phyloP scores from a whole-genome alignment of 2,113 vertebrate genomes.

The Melanostigma gelatinosum region DNA sequence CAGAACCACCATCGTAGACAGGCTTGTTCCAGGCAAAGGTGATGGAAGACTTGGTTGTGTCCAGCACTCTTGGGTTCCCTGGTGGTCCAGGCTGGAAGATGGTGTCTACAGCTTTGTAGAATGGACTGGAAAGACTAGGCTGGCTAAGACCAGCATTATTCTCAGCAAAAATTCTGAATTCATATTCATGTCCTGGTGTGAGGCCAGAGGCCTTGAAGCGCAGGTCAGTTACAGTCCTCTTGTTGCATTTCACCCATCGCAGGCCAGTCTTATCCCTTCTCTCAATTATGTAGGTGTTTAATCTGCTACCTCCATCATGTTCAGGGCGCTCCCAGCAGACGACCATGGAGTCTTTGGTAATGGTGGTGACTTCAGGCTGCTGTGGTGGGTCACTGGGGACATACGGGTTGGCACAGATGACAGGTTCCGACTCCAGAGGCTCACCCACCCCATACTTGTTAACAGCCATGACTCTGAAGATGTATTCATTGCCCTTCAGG shows the following conservation, averaged over 20 bases:
- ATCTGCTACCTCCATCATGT: slow-evolving; percentile 94
- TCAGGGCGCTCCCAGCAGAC: slow-evolving; percentile 98
- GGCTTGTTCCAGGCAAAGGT: slow-evolving; percentile 98
- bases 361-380: slow-evolving; percentile 93
- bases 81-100: slow-evolving; percentile 97
- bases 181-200: slow-evolving; percentile 95
- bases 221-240: slow-evolving; percentile 91
- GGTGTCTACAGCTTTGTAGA: slow-evolving; percentile 95
- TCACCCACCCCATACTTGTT: slow-evolving; percentile 98
- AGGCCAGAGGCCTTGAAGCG: slow-evolving; percentile 95
- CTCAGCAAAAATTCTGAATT: slow-evolving; percentile 95
- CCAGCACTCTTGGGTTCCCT: slow-evolving; percentile 94
- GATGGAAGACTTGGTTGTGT: slow-evolving; percentile 95
- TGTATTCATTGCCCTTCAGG: slow-evolving; percentile 96
- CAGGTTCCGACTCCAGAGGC: slow-evolving; percentile 90
- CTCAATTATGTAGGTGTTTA: slow-evolving; percentile 95
- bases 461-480: slow-evolving; percentile 98
- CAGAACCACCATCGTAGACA: slow-evolving; percentile 97
- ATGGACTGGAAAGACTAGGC: slow-evolving; percentile 91
- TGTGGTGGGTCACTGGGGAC: slow-evolving; percentile 92
- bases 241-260: slow-evolving; percentile 99
- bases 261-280: slow-evolving; percentile 93
- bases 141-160: slow-evolving; percentile 95
- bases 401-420: slow-evolving; percentile 92
- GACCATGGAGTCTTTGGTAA: slow-evolving; percentile 97